Conservation (phyloP, 2,113 vertebrate genomes). For the Otus sunia region DNA sequence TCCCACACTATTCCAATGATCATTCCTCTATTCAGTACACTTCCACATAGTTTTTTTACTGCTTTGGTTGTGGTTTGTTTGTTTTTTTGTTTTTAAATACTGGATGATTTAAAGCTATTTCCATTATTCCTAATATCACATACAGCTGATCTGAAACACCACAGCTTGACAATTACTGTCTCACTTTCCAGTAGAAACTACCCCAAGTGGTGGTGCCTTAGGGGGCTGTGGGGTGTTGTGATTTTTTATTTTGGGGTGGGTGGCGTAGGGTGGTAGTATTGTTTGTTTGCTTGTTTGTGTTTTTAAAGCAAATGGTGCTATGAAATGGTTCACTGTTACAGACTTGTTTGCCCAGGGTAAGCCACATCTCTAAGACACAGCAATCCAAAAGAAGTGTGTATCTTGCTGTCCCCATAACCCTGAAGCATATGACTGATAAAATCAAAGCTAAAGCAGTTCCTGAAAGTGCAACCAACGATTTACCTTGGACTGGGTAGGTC, state of each 20-base stretch:
- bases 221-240: not conserved
- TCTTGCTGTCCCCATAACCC: not conserved
- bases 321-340: not conserved
- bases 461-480: not conserved
- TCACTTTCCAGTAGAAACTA: not conserved
- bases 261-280: not conserved
- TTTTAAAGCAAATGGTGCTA: not conserved
- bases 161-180: not conserved
- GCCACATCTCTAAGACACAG: not conserved
- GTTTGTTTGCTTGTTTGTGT: not conserved
- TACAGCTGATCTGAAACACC: not conserved
- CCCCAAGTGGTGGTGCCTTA: not conserved
- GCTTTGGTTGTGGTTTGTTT: not conserved
- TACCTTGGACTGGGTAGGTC: constrained; percentile 93
- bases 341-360: not conserved
- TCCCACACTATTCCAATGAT: not conserved
- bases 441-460: not conserved
- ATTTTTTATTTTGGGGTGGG: no score
- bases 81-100: not conserved
- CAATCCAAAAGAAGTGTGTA: not conserved
- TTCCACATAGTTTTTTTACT: not conserved
- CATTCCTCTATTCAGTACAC: not conserved
- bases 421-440: not conserved
- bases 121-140: not conserved
- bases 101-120: not conserved